Percentiles rank a stretch among this genome's conserved stretches.
Evolutionary conservation across 1,140 invertebrate species (phyloP).

Genomic region (Heliconius melpomene): DNA sequence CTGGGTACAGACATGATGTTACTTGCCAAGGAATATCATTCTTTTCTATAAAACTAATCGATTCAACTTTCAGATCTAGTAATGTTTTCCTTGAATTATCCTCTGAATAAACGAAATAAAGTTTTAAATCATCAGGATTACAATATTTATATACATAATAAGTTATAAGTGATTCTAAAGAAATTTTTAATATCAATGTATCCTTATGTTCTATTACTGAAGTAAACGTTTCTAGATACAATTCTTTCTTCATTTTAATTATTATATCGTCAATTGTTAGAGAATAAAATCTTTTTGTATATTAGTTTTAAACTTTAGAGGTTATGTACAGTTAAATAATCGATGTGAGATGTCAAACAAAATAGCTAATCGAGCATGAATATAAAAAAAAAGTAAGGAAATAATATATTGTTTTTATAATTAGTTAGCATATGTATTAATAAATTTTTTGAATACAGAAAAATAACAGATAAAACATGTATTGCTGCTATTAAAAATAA

Average conservation of each 20-base stretch:
- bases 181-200: constrained; percentile 44
- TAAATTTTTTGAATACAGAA: no score
- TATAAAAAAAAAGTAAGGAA: no score
- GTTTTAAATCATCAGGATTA: constrained; percentile 48
- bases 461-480: no score
- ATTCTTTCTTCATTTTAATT: constrained; percentile 33
- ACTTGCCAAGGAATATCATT: constrained; percentile 65
- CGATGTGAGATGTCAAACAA: not conserved
- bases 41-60: constrained; percentile 43
- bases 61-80: constrained; percentile 43
- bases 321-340: not conserved
- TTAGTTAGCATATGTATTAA: no score
- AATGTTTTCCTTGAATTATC: constrained; percentile 17
- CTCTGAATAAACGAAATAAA: constrained; percentile 52
- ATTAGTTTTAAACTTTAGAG: not conserved
- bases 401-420: no score
- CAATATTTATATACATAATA: constrained; percentile 74
- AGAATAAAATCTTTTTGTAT: not conserved
- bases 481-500: no score
- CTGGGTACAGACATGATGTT: constrained; percentile 82
- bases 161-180: constrained; percentile 72
- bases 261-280: not conserved
- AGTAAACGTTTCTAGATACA: constrained; percentile 53
- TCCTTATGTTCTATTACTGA: constrained; percentile 39
- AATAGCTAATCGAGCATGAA: not conserved